Evolutionary conservation across 2,888 invertebrate species (phyloP), one percentile per base, ranked within the genome.

Genomic region (Stomorhina lunata): DNA sequence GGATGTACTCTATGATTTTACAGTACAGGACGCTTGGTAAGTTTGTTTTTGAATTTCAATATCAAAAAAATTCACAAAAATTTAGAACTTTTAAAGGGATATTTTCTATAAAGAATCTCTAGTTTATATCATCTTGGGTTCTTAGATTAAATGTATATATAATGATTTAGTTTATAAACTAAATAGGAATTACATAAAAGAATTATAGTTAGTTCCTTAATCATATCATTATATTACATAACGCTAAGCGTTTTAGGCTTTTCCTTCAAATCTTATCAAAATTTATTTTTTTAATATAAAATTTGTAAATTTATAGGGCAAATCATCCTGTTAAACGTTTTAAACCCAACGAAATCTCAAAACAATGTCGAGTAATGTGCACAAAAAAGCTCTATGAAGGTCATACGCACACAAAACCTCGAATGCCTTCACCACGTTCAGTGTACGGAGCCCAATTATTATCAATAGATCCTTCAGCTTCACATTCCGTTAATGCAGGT

Each of bases 251-350:
- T n/a, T n/a, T n/a, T n/a, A n/a, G n/a, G n/a, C n/a, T n/a, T n/a
- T n/a, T n/a, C n/a, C n/a, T 22, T 20, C 0, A 12, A 48, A 45
- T 45, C 20, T 17, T 27, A 25, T 59, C 17, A 3, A 69, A 15
- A 29, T 9, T 27, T n/a, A 22, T 34, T 0, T 25, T 48, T n/a
- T 22, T 50, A 25, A 17, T 12, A n/a, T 7, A 50, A 48, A 29
- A 34, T 22, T 12, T 45, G n/a, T n/a, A n/a, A n/a, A n/a, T 0
- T 69, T 68, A 53, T 53, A 94, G 97, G 97, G 93, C 97, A 88
- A 95, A 97, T 90, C 96, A 97, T 92, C 97, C 97, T 0, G 96
- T 98, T 81, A 98, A 98, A 92, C 94, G 96, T 87, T 95, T 96
- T 92, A 96, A 96, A 91, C 92, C 93, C 34, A 93, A 91, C 59